Evolutionary conservation across 2,113 vertebrate species (phyloP).

Genomic region (Dendropsophus ebraccatus): DNA sequence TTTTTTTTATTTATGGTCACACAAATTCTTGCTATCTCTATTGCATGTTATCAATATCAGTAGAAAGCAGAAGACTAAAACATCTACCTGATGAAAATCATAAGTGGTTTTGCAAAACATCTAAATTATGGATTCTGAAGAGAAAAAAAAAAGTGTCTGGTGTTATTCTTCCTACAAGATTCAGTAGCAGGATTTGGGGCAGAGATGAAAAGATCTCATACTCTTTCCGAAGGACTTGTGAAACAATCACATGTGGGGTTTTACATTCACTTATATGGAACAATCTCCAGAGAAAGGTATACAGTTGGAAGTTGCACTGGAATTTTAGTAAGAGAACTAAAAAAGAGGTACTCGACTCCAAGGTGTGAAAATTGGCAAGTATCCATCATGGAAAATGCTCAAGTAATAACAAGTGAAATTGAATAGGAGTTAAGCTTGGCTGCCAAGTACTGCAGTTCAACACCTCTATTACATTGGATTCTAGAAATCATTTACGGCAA

Average conservation of each 20-base stretch:
- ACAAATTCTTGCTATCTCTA: background rate
- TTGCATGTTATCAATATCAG: background rate
- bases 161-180: constrained; percentile 50
- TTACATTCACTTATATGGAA: constrained; percentile 43
- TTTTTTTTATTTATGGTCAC: background rate
- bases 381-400: constrained; percentile 47
- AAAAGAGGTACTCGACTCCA: constrained; percentile 43
- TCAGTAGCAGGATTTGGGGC: constrained; percentile 58
- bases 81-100: background rate
- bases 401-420: constrained; percentile 58
- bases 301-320: constrained; percentile 54
- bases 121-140: constrained; percentile 16
- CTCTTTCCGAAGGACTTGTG: constrained; percentile 54
- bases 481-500: constrained; percentile 51
- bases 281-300: constrained; percentile 55
- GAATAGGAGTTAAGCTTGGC: constrained; percentile 57
- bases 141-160: constrained; percentile 17
- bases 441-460: constrained; percentile 59
- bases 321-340: constrained; percentile 55
- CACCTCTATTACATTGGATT: constrained; percentile 48
- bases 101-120: constrained; percentile 27
- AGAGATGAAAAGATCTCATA: constrained; percentile 59
- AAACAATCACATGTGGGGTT: constrained; percentile 56
- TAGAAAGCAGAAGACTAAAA: background rate
- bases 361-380: constrained; percentile 59